phyloP scores from a whole-genome alignment of 2,113 vertebrate genomes.

The Vireo altiloquus region DNA sequence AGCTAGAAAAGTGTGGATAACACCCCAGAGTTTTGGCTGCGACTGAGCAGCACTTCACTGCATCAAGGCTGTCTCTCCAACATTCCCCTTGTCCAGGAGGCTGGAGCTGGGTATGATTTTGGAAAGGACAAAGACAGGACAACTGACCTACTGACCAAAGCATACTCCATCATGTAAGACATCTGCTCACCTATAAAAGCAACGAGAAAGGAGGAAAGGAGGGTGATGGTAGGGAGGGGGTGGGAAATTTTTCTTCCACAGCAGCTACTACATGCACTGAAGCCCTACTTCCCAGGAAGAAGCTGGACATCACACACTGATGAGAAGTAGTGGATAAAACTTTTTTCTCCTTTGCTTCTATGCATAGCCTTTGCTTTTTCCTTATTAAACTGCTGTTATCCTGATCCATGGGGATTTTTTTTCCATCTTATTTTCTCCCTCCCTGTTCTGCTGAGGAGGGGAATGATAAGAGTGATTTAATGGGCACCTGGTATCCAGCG shows the following conservation, averaged over 20 bases:
- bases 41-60: not conserved
- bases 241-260: not conserved
- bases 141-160: not conserved
- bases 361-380: not conserved
- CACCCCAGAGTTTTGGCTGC: not conserved
- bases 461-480: not conserved
- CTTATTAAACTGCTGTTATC: not conserved
- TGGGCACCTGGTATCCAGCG: not conserved
- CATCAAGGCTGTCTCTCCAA: not conserved
- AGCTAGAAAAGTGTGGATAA: not conserved
- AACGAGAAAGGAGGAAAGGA: not conserved
- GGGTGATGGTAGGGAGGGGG: not conserved
- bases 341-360: not conserved
- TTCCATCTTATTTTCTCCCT: not conserved
- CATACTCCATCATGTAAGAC: not conserved
- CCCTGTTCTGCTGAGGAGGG: not conserved
- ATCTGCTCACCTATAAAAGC: not conserved
- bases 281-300: not conserved
- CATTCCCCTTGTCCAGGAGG: not conserved
- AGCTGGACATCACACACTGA: not conserved
- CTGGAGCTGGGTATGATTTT: not conserved
- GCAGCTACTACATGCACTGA: not conserved
- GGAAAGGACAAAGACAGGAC: not conserved
- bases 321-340: not conserved
- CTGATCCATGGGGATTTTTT: rapidly evolving